Evolutionary conservation across 2,888 invertebrate species (phyloP).

Genomic region (Aquatica leii): DNA sequence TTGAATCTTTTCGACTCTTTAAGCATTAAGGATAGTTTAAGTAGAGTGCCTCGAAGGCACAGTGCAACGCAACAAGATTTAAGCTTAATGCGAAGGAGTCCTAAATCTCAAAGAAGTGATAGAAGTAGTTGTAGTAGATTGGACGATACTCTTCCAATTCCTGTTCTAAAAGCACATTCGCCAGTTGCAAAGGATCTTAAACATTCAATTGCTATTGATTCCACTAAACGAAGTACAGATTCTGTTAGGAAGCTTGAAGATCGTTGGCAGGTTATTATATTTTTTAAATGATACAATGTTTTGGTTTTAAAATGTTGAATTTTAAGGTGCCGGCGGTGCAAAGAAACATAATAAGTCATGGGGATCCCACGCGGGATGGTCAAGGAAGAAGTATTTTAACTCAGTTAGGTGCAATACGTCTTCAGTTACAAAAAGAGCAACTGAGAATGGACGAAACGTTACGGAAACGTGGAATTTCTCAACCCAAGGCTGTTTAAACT

Average conservation of each 20-base stretch:
- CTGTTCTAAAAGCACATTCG: constrained; percentile 66
- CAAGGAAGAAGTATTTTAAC: constrained; percentile 67
- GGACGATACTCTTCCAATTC: constrained; percentile 67
- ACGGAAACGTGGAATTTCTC: constrained; percentile 56
- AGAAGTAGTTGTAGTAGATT: constrained; percentile 64
- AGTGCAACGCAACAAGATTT: constrained; percentile 66
- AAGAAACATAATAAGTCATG: constrained; percentile 65
- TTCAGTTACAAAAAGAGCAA: constrained; percentile 73
- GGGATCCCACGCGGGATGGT: constrained; percentile 57
- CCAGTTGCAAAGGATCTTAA: constrained; percentile 60
- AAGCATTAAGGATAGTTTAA: constrained; percentile 64
- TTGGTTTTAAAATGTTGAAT: constrained; percentile 26
- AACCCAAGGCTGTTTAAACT: constrained; percentile 59
- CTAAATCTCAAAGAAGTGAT: constrained; percentile 64
- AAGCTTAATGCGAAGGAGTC: constrained; percentile 62
- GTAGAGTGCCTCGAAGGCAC: constrained; percentile 63
- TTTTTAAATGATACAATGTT: constrained; percentile 37
- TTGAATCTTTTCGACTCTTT: constrained; percentile 65
- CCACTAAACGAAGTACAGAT: constrained; percentile 51
- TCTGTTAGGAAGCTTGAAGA: constrained; percentile 59
- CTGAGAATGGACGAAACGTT: constrained; percentile 65
- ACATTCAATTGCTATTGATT: constrained; percentile 57
- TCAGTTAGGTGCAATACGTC: constrained; percentile 72
- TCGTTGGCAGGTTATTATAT: constrained; percentile 62
- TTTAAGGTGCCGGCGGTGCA: constrained; percentile 71